phyloP scores from a whole-genome alignment of 2,113 vertebrate genomes.

The Gambusia affinis region DNA sequence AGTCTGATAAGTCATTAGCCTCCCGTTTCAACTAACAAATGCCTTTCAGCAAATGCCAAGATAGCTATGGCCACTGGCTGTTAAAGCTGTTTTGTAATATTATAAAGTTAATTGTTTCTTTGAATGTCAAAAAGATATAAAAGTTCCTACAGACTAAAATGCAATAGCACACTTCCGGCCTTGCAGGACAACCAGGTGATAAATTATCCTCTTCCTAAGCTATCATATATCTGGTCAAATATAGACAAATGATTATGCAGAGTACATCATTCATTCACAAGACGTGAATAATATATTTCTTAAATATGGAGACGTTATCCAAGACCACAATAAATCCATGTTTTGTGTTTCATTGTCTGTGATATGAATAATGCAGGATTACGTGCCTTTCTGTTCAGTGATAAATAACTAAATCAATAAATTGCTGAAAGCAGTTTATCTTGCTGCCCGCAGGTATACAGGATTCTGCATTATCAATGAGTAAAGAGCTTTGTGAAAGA shows the following conservation, averaged over 20 bases:
- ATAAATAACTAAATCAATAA: constrained; percentile 57
- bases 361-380: constrained; percentile 59
- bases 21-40: background rate
- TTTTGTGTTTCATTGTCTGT: constrained; percentile 33
- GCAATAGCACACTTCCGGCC: background rate
- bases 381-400: constrained; percentile 34
- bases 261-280: constrained; percentile 32
- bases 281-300: constrained; percentile 33
- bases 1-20: constrained; percentile 16
- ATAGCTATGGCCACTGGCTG: background rate
- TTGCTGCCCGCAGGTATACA: constrained; percentile 30
- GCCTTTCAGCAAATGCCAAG: background rate
- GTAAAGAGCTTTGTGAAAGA: constrained; percentile 22
- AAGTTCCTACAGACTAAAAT: background rate
- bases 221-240: constrained; percentile 33
- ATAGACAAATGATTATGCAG: constrained; percentile 36
- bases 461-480: constrained; percentile 32
- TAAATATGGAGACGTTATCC: constrained; percentile 33
- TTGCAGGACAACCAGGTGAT: background rate
- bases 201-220: constrained; percentile 13
- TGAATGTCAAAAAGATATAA: background rate
- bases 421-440: constrained; percentile 41
- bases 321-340: constrained; percentile 38
- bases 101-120: background rate
- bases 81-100: background rate